Evolutionary conservation across 1,140 invertebrate genomes (phyloP).

Genomic region (Episyrphus balteatus): DNA sequence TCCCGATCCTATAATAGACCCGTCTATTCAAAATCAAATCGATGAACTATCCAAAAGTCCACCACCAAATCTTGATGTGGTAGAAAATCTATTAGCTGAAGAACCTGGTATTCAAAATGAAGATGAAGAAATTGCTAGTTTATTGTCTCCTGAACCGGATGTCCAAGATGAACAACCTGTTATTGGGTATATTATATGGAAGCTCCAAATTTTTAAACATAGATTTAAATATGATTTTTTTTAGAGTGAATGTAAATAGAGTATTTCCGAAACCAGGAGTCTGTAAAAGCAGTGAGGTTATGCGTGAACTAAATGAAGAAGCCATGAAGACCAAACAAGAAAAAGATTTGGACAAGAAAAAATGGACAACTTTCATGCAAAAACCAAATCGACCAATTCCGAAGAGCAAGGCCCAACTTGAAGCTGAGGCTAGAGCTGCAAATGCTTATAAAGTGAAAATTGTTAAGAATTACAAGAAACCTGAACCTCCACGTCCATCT

Average conservation of each 20-base stretch:
- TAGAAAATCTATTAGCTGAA: constrained; percentile 14
- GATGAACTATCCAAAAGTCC: constrained; percentile 11
- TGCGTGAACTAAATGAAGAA: constrained; percentile 50
- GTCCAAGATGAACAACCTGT: constrained; percentile 51
- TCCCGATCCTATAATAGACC: constrained; percentile 13
- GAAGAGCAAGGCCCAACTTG: constrained; percentile 34
- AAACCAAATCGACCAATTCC: constrained; percentile 54
- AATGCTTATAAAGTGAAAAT: constrained; percentile 44
- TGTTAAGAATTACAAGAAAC: constrained; percentile 38
- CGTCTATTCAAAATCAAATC: constrained; percentile 24
- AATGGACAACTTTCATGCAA: constrained; percentile 59
- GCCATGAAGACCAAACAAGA: constrained; percentile 37
- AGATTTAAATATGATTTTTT: not conserved
- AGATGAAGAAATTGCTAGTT: constrained; percentile 53
- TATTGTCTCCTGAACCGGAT: constrained; percentile 55
- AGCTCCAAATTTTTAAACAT: too few relatives aligned
- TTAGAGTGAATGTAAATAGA: constrained; percentile 55
- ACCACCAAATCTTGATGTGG: not conserved
- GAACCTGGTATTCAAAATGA: constrained; percentile 39
- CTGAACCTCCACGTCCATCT: constrained; percentile 20
- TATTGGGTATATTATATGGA: constrained; percentile 43
- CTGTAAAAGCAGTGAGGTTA: constrained; percentile 56
- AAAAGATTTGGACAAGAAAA: constrained; percentile 46
- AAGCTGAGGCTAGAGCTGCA: constrained; percentile 21
- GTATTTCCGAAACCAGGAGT: constrained; percentile 50